Evolutionary conservation across 2,113 vertebrate species (phyloP).

Genomic region (Barbus barbus): DNA sequence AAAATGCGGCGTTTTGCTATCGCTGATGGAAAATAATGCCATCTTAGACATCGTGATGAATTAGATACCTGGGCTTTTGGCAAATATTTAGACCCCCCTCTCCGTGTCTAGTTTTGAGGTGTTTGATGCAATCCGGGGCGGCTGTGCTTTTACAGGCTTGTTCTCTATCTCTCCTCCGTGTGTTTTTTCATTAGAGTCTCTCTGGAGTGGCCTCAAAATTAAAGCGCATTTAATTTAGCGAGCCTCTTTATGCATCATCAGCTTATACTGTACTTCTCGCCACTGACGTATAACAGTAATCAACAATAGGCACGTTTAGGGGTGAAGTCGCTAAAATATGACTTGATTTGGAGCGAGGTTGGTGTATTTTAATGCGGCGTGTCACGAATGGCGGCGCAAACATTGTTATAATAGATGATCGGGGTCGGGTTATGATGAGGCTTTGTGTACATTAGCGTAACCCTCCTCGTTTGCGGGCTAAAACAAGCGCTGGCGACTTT

Average conservation of each 20-base stretch:
- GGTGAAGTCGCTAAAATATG: neutral
- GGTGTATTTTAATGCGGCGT: neutral
- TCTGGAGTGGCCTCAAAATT: conserved; percentile 11
- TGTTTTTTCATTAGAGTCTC: conserved; percentile 26
- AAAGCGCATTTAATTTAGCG: conserved; percentile 29
- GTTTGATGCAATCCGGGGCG: neutral
- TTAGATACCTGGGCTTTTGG: conserved; percentile 27
- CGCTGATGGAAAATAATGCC: conserved; percentile 41
- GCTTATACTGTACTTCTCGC: conserved; percentile 4
- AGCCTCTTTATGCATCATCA: neutral
- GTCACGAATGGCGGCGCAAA: neutral
- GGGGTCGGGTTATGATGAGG: neutral
- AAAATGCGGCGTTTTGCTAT: conserved; percentile 11
- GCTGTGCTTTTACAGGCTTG: neutral
- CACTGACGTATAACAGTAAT: neutral
- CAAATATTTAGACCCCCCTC: conserved; percentile 11
- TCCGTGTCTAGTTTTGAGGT: neutral
- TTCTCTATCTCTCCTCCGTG: conserved; percentile 21
- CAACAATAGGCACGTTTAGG: neutral
- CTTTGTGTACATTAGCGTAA: conserved; percentile 8
- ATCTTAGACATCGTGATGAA: conserved; percentile 22
- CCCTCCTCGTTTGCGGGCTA: conserved; percentile 34
- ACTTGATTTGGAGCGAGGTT: neutral
- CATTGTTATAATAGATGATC: neutral
- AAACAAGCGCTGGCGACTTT: conserved; percentile 48